Evolutionary conservation across 2,797 vertebrate genomes (phyloP).

Genomic region (Tokudaia tokunoshimensis): DNA sequence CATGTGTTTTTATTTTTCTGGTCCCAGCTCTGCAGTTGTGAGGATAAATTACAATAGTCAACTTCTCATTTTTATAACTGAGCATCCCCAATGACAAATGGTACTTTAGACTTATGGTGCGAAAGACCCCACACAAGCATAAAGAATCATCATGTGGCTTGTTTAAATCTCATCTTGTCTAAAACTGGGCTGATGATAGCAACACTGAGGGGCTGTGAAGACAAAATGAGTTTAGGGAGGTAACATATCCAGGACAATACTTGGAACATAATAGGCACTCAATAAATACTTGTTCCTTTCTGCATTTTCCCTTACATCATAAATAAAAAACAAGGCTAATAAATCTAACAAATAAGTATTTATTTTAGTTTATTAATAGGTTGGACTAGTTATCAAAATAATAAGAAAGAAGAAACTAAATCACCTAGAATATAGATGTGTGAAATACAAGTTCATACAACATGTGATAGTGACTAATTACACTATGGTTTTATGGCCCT

Average conservation of each 20-base stretch:
- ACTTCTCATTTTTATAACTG: constrained; percentile 63
- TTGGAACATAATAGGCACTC: constrained; percentile 72
- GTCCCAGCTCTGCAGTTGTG: not conserved
- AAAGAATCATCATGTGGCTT: constrained; percentile 68
- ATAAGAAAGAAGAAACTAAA: not conserved
- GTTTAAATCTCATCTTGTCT: constrained; percentile 63
- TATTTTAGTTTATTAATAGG: constrained; percentile 67
- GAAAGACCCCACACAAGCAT: constrained; percentile 42
- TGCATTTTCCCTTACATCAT: constrained; percentile 49
- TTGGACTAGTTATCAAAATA: constrained; percentile 57
- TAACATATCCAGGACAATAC: constrained; percentile 64
- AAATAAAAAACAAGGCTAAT: constrained; percentile 69
- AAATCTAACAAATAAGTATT: constrained; percentile 70
- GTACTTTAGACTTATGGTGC: constrained; percentile 58
- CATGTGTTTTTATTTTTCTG: constrained; percentile 40
- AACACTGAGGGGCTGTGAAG: constrained; percentile 54
- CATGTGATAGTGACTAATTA: constrained; percentile 72
- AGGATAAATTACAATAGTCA: constrained; percentile 59
- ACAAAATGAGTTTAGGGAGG: constrained; percentile 71
- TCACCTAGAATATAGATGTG: constrained; percentile 41
- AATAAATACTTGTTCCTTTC: constrained; percentile 74
- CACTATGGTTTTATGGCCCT: constrained; percentile 70
- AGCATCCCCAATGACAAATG: constrained; percentile 25
- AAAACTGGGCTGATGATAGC: constrained; percentile 67
- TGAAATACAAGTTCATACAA: constrained; percentile 61